These are phyloP conservation scores for Hippotragus niger DNA, from an alignment of 2,113 vertebrate genomes.

Conservation along the genomic window DNA sequence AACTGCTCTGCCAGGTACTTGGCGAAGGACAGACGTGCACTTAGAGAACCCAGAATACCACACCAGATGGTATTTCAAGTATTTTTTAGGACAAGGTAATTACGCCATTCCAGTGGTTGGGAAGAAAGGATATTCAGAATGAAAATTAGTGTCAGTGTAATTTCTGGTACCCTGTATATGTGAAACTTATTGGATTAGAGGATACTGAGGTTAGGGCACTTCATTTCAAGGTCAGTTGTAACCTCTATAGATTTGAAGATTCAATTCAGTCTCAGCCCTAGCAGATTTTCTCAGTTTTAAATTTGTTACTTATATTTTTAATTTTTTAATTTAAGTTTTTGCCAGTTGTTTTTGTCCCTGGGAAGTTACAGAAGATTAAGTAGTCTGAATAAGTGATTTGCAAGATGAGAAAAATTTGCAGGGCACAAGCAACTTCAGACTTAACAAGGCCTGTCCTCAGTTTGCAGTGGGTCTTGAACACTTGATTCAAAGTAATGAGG, in stretches of 20 bases:
- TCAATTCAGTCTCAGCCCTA: background rate
- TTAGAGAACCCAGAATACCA: conserved; percentile 99
- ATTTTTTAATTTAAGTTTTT: background rate
- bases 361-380: background rate
- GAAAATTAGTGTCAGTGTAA: background rate
- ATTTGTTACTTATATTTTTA: background rate
- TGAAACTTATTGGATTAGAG: background rate
- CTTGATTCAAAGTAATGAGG: background rate
- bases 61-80: conserved; percentile 99
- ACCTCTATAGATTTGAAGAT: background rate
- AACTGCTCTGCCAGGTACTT: conserved; percentile 91
- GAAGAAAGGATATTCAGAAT: conserved; percentile 16
- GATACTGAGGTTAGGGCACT: background rate
- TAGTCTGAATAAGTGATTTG: background rate
- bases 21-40: conserved; percentile 98
- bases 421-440: background rate
- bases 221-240: background rate
- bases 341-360: background rate
- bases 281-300: background rate
- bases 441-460: background rate
- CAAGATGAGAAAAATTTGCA: background rate
- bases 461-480: background rate
- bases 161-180: background rate
- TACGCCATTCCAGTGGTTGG: background rate
- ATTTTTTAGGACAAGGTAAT: conserved; percentile 99